Conservation (phyloP, 1,140 invertebrate genomes). For the Diachasma alloeum region DNA sequence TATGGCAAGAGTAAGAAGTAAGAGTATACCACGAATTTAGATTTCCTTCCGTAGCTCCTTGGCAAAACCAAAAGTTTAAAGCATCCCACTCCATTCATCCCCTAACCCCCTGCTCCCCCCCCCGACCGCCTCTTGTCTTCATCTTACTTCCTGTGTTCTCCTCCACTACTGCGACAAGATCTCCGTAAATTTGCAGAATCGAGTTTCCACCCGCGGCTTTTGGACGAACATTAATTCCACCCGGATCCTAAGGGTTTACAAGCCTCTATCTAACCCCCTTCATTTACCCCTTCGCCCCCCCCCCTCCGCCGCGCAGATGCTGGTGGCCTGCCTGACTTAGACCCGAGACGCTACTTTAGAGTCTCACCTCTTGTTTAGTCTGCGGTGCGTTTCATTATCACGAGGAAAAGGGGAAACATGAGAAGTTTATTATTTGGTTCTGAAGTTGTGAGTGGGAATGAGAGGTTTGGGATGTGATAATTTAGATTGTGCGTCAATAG, state of each 20-base stretch:
- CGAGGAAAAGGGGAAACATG: not conserved
- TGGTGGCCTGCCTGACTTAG: too few species aligned
- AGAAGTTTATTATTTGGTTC: not conserved
- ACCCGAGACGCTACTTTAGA: too few species aligned
- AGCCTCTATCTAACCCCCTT: slow-evolving; percentile 5
- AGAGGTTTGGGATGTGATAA: not conserved
- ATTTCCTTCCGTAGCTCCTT: not conserved
- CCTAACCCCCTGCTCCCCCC: not conserved
- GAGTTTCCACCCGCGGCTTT: slow-evolving; percentile 10
- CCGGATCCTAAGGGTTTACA: slow-evolving; percentile 11
- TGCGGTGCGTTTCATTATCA: not conserved
- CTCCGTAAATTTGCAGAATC: slow-evolving; percentile 9
- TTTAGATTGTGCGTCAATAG: not conserved
- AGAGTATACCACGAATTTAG: not conserved
- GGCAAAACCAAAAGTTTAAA: slow-evolving; percentile 6
- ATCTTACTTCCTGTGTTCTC: not conserved
- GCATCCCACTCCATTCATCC: not conserved
- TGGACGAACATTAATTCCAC: slow-evolving; percentile 7
- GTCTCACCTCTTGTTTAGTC: not conserved
- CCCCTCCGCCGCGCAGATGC: too few species aligned
- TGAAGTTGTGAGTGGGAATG: not conserved
- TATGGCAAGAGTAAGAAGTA: not conserved
- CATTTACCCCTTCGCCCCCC: not conserved
- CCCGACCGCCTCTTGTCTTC: not conserved
- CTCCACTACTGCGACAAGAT: not conserved